These are phyloP conservation scores for Galaxias olidus DNA, from an alignment of 2,797 vertebrate species.

Conservation along the genomic window DNA sequence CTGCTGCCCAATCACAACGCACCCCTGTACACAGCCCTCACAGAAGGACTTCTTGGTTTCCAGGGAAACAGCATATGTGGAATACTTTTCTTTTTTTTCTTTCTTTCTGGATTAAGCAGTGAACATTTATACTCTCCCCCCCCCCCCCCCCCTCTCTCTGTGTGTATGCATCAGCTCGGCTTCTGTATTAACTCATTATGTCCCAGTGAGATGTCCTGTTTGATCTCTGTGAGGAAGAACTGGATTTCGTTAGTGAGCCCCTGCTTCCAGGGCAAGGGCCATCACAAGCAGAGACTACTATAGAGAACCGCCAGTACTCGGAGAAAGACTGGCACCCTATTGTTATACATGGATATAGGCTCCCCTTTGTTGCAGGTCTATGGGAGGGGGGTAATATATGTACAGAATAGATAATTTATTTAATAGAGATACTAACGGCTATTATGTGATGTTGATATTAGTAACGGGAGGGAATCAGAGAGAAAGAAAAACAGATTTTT, in stretches of 20 bases:
- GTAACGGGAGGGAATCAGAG: constrained; percentile 41
- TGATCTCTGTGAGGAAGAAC: constrained; percentile 57
- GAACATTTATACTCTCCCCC: constrained; percentile 54
- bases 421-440: constrained; percentile 79
- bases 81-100: constrained; percentile 43
- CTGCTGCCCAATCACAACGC: constrained; percentile 55
- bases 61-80: constrained; percentile 58
- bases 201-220: constrained; percentile 48
- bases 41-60: constrained; percentile 58
- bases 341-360: constrained; percentile 66
- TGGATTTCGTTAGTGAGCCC: constrained; percentile 39
- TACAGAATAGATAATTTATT: constrained; percentile 87
- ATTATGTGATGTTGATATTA: constrained; percentile 65
- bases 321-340: constrained; percentile 45
- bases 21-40: constrained; percentile 59
- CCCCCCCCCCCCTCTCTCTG: constrained; percentile 36
- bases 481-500: constrained; percentile 47
- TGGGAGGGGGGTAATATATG: constrained; percentile 69
- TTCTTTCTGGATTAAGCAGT: constrained; percentile 59
- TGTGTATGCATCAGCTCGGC: constrained; percentile 66
- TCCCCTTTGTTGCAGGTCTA: constrained; percentile 63
- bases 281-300: constrained; percentile 27
- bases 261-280: constrained; percentile 42
- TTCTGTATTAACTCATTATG: constrained; percentile 31
- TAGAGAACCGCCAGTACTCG: constrained; percentile 16